Conservation (phyloP, 2,888 invertebrate genomes). For the Drosophila vallismaia region DNA sequence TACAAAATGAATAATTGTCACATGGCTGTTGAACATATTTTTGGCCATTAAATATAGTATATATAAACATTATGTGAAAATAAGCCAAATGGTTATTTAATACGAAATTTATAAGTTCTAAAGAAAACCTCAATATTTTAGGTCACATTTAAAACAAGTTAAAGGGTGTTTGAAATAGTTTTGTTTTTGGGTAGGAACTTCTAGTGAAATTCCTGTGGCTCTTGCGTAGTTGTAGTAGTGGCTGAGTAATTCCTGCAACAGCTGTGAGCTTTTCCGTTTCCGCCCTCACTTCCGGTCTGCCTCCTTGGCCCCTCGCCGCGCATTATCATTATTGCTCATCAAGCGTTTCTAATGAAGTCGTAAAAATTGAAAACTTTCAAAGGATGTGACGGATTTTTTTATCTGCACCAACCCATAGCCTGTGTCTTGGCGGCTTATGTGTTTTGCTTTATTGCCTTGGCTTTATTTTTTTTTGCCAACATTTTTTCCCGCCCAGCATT, state of each 20-base stretch:
- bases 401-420: slow-evolving; percentile 15
- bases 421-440: slow-evolving; percentile 37
- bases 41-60: too few relatives aligned
- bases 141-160: background rate
- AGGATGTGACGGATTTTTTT: slow-evolving; percentile 51
- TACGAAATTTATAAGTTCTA: too few relatives aligned
- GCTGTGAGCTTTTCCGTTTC: slow-evolving; percentile 42
- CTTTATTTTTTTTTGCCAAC: slow-evolving; percentile 23
- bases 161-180: slow-evolving; percentile 4
- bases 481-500: slow-evolving; percentile 23
- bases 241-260: slow-evolving; percentile 50
- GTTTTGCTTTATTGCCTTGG: slow-evolving; percentile 35
- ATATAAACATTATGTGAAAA: too few relatives aligned
- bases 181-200: background rate
- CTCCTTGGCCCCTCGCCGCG: background rate
- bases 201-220: background rate
- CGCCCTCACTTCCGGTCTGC: slow-evolving; percentile 5
- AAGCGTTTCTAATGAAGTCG: slow-evolving; percentile 80
- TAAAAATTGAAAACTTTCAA: slow-evolving; percentile 76
- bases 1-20: too few relatives aligned
- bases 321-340: slow-evolving; percentile 76
- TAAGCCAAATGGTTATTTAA: too few relatives aligned
- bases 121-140: too few relatives aligned
- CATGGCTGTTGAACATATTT: too few relatives aligned
- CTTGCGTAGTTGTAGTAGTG: slow-evolving; percentile 18